phyloP scores from a whole-genome alignment of 2,797 vertebrate species.

The Tauraco hartlaubi region DNA sequence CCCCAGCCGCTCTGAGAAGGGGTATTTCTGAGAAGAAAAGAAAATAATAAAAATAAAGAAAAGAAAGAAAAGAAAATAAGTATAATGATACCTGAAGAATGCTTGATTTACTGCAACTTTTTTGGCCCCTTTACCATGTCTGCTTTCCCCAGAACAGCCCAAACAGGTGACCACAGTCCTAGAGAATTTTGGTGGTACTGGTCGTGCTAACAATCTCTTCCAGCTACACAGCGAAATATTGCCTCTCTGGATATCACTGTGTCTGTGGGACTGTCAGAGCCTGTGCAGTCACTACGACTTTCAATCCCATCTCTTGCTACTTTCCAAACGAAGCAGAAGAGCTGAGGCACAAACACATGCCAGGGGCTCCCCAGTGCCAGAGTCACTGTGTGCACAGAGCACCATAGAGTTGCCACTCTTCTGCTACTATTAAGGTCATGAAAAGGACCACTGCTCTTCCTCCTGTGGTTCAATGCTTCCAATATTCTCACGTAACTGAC shows the following conservation, averaged over 20 bases:
- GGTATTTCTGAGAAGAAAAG: background rate
- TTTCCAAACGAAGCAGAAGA: background rate
- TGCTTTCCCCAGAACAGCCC: background rate
- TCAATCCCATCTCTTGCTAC: background rate
- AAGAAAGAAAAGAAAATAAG: too few species aligned
- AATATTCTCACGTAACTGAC: background rate
- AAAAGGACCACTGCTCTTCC: background rate
- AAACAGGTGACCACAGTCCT: background rate
- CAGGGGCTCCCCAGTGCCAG: background rate
- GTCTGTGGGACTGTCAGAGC: background rate
- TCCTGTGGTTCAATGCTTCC: background rate
- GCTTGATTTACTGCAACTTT: background rate
- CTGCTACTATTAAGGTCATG: accelerated
- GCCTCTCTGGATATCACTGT: background rate
- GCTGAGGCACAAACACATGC: background rate
- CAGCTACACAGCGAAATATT: background rate
- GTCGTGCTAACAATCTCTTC: background rate
- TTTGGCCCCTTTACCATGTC: background rate
- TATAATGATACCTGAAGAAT: background rate
- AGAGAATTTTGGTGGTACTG: background rate
- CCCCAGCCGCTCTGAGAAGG: background rate
- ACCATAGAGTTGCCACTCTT: background rate
- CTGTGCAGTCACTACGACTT: background rate
- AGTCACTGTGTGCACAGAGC: accelerated
- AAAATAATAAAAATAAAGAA: background rate